Base-by-base conservation (phyloP, 2,113 vertebrate genomes). In the Calyptomena viridis region DNA sequence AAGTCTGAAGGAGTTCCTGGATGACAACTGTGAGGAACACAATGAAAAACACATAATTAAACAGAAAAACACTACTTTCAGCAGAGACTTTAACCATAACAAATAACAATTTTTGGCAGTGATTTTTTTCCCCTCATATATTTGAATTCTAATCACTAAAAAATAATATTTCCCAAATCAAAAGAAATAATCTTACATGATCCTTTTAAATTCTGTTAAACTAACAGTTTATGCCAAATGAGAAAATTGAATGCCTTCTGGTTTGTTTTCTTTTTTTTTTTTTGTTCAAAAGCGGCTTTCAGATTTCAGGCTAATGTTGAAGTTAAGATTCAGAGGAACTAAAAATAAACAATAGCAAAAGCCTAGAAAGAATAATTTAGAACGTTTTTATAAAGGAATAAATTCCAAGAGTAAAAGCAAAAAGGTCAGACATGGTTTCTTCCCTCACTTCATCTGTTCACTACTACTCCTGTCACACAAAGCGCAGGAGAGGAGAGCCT, bases 11-110 rank as follows among this genome's bases (percentile, higher is more conserved):
- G 40, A 47, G 25, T 50, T 90, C 60, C 47, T 77, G 44, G 50
- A 77, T 63, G 15, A 86, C 50, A 88, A 83, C 72, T 88, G 79
- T 55, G 85, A 95, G 63, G 67, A 94, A 90, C 74, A 94, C 33
- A 93, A 74, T 19, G 24, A 17, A 88, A 53, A 95, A 89, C 31
- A 80, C n/a, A 52, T 49, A 62, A 85, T 76, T 62, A 95, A 93
- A 90, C 3, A 8, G 31, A 39, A 80, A 91, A 84, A 33, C 8
- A 56, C 33, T 58, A 74, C 37, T 21, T 66, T 56, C 31, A 81
- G 19, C 27, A 87, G 37, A 75, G 47, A 82, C 23, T 85, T 87
- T 64, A 82, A 40, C 18, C 9, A 35, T 31, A 62, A 37, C 10
- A 78, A 68, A 37, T 50, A 85, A 86, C 23, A 22, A 8, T 42